These are phyloP conservation scores for Bombus soroeensis DNA, from an alignment of 1,140 invertebrate genomes.

Conservation along the genomic window DNA sequence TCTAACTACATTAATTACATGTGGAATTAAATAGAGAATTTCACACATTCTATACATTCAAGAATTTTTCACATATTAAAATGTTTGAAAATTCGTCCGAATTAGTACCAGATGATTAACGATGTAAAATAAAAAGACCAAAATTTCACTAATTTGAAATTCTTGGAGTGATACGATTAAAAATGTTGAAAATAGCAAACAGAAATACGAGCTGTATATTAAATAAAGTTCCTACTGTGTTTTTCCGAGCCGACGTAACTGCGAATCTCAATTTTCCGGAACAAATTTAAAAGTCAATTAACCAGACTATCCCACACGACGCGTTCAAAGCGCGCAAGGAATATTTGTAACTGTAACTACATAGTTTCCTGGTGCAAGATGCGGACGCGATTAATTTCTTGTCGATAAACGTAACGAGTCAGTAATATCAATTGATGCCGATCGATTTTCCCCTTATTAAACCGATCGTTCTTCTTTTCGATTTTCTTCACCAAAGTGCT, in stretches of 20 bases:
- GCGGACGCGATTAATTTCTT: constrained; percentile 13
- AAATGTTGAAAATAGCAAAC: not conserved
- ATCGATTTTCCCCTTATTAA: not conserved
- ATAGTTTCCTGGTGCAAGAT: not conserved
- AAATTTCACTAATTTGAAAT: not conserved
- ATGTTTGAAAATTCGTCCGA: not conserved
- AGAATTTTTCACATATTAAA: not conserved
- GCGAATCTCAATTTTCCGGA: constrained; percentile 27
- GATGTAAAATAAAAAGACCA: not conserved
- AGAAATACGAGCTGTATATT: not conserved
- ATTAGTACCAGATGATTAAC: not conserved
- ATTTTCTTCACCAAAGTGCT: not conserved
- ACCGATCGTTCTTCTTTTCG: not conserved
- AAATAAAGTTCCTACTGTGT: constrained; percentile 8
- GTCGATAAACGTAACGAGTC: constrained; percentile 11
- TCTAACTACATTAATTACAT: not conserved
- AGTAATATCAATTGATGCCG: not conserved
- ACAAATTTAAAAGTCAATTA: constrained; percentile 48
- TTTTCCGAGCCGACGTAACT: constrained; percentile 2
- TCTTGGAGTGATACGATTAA: not conserved
- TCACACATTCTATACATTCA: not conserved
- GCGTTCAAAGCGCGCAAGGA: constrained; percentile 37
- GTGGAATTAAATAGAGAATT: not conserved
- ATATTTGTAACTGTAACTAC: constrained; percentile 27
- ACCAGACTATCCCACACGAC: not conserved